phyloP scores from a whole-genome alignment of 2,797 vertebrate species.

The Oreonectes daqikongensis region DNA sequence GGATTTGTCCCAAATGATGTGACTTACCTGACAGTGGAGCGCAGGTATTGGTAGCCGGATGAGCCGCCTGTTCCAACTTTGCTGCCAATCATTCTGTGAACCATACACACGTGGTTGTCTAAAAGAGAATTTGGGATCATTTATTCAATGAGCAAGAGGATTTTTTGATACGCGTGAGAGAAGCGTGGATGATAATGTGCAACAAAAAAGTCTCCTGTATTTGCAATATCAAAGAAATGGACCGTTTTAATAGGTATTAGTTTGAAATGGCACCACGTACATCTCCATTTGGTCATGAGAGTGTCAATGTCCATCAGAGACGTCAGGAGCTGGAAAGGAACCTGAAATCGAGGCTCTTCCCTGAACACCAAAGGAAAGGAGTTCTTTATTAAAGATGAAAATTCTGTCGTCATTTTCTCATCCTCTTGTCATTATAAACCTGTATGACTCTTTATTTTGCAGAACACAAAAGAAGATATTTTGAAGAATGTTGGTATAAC shows the following conservation, averaged over 20 bases:
- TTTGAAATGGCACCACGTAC: constrained; percentile 73
- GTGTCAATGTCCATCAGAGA: constrained; percentile 94
- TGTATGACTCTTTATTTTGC: too few relatives aligned
- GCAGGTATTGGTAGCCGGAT: constrained; percentile 94
- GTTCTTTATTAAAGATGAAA: not conserved
- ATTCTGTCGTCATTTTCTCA: not conserved
- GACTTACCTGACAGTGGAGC: constrained; percentile 92
- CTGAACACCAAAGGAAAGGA: constrained; percentile 64
- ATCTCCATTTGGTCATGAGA: constrained; percentile 98
- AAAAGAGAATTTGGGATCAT: not conserved
- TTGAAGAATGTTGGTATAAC: too few relatives aligned
- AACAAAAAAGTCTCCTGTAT: not conserved
- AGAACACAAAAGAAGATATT: too few relatives aligned
- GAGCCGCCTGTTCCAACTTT: constrained; percentile 94
- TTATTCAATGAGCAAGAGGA: not conserved
- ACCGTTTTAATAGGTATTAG: not conserved
- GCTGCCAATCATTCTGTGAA: constrained; percentile 96
- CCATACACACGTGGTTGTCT: constrained; percentile 98
- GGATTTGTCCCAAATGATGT: constrained; percentile 33
- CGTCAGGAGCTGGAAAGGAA: constrained; percentile 94
- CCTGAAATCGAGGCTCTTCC: constrained; percentile 96
- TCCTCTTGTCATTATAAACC: too few relatives aligned
- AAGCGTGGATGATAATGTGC: not conserved
- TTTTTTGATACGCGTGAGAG: not conserved
- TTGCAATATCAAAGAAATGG: too few relatives aligned